phyloP scores from a whole-genome alignment of 2,113 vertebrate genomes.

The Heterotis niloticus region DNA sequence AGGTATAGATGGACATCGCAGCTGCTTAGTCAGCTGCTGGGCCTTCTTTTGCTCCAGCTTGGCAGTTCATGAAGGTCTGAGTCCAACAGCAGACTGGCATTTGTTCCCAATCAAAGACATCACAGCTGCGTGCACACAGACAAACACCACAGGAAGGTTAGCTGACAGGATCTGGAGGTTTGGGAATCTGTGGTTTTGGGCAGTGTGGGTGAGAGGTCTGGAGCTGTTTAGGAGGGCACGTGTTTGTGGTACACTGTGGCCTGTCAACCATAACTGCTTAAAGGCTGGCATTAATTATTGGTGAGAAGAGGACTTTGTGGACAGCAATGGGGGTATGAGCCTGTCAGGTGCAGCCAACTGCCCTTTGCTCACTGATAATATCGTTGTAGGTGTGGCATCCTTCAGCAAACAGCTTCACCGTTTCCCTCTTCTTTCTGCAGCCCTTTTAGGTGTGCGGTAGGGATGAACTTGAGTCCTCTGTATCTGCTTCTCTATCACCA shows the following conservation, averaged over 20 bases:
- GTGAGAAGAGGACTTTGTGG: background rate
- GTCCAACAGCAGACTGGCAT: too few relatives aligned
- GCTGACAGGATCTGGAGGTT: background rate
- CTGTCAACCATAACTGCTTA: background rate
- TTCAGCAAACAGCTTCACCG: conserved; percentile 3
- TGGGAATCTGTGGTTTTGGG: conserved; percentile 6
- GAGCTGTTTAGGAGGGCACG: background rate
- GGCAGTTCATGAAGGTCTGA: too few relatives aligned
- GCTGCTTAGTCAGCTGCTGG: too few relatives aligned
- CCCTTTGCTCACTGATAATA: conserved; percentile 34
- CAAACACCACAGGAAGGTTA: background rate
- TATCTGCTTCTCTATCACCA: background rate
- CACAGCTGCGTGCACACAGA: background rate
- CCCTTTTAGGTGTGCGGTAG: background rate
- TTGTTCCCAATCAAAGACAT: background rate
- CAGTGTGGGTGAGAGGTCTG: background rate
- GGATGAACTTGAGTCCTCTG: conserved; percentile 14
- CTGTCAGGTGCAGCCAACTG: conserved; percentile 31
- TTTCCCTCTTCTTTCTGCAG: background rate
- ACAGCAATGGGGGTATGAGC: background rate
- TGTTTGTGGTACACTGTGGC: background rate
- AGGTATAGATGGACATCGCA: too few relatives aligned
- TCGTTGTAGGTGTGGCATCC: conserved; percentile 22
- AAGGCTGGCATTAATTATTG: background rate
- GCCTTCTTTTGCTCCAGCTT: too few relatives aligned